Base-by-base conservation (phyloP, 1,140 invertebrate genomes). In the Drosophila jambulina region DNA sequence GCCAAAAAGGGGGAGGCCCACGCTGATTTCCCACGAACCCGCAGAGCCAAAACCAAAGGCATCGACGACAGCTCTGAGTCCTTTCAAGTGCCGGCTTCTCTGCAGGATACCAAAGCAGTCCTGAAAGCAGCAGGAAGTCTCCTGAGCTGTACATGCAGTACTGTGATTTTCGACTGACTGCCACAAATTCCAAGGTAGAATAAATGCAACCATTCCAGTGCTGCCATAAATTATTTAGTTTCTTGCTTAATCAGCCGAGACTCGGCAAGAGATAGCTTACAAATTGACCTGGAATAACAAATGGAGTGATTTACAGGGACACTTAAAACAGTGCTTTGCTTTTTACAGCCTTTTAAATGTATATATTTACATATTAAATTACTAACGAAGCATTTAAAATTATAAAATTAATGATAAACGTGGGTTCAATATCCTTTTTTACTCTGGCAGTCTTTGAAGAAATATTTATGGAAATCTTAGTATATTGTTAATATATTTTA, bases 1-100 rank as follows among this genome's bases (percentile, higher is more conserved):
- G 36, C 60, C n/a, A 21, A 21, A 64, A 8, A 2, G 15, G 25
- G 42, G 45, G 13, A 36, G 27, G 40, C 17, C 69, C 27, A 21
- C 53, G 36, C 29, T 72, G 69, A 71, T 72, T 72, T 72, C 68
- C 69, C 68, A 34, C 69, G n/a, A 72, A 71, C 45, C 53, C 67
- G 49, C 45, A 42, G 40, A 40, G 48, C 32, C 36, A 76, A 29
- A 13, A 48, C 23, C 59, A 72, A 74, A 63, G 74, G 34, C 48
- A 43, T 68, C 34, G 56, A 75, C 71, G 68, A 36, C 51, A 75
- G 59, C 53, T 34, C 36, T 32, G 27, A 38, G 34, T 36, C 34
- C 53, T 70, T 49, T 49, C 46, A 68, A 77, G 36, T 58, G 43
- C 27, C 45, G 40, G 12, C 12, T 54, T 42, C 48, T 36, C 67